phyloP scores from a whole-genome alignment of 2,888 invertebrate species.

The Branchipolynoe longqiensis region DNA sequence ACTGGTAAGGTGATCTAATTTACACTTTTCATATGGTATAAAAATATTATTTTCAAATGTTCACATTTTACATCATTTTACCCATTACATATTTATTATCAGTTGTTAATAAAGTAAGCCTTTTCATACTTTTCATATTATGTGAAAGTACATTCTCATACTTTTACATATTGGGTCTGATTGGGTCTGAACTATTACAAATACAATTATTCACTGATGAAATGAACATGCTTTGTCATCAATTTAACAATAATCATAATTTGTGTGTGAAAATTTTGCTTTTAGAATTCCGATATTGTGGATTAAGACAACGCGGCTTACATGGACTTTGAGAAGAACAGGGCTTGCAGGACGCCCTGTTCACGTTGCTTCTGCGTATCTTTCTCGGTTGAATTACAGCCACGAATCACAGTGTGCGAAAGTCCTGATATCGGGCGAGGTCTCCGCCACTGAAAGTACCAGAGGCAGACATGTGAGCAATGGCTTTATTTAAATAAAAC shows the following conservation, averaged over 20 bases:
- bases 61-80: neutral
- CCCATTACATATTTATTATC: neutral
- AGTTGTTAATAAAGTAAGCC: neutral
- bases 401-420: slow-evolving; percentile 74
- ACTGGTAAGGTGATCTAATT: too few relatives aligned
- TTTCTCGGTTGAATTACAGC: slow-evolving; percentile 90
- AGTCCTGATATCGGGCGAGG: slow-evolving; percentile 86
- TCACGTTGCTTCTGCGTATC: slow-evolving; percentile 93
- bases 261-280: too few relatives aligned
- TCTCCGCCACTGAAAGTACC: slow-evolving; percentile 85
- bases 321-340: slow-evolving; percentile 80
- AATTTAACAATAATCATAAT: too few relatives aligned
- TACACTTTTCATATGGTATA: too few relatives aligned
- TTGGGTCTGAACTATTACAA: neutral
- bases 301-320: slow-evolving; percentile 60
- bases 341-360: slow-evolving; percentile 87
- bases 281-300: neutral
- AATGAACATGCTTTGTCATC: too few relatives aligned
- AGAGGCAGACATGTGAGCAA: neutral
- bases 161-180: neutral
- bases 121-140: too few relatives aligned
- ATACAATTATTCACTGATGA: neutral
- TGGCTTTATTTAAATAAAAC: too few relatives aligned
- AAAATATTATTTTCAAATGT: too few relatives aligned
- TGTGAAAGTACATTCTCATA: neutral